Evolutionary conservation across 2,113 vertebrate genomes (phyloP).

Genomic region (Rhea pennata): DNA sequence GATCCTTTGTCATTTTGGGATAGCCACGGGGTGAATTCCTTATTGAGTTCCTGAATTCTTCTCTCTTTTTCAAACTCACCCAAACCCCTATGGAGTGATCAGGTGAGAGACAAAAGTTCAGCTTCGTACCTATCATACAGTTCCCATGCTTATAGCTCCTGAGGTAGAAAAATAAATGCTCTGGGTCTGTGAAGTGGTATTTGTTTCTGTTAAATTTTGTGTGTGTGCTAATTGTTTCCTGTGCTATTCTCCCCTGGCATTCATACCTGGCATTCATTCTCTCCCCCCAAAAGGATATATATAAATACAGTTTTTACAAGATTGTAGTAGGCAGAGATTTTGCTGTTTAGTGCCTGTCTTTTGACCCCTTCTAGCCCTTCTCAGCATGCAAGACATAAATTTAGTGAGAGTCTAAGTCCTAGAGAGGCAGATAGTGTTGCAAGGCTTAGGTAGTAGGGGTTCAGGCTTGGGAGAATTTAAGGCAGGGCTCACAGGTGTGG

Average conservation of each 20-base stretch:
- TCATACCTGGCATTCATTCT: background rate
- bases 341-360: background rate
- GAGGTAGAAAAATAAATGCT: background rate
- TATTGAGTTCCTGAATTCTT: background rate
- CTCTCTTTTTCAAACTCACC: background rate
- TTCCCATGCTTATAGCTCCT: background rate
- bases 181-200: fast-evolving
- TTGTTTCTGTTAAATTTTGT: background rate
- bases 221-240: background rate
- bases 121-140: background rate
- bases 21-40: background rate
- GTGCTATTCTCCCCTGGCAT: background rate
- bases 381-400: background rate
- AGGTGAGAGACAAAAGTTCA: background rate
- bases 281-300: background rate
- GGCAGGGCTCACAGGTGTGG: background rate
- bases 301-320: background rate
- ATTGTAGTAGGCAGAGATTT: background rate
- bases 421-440: background rate
- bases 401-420: background rate
- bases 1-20: background rate
- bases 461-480: background rate
- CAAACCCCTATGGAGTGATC: background rate
- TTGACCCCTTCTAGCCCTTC: background rate
- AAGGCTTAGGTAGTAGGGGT: background rate